Evolutionary conservation across 2,797 vertebrate species (phyloP).

Genomic region (Alca torda): DNA sequence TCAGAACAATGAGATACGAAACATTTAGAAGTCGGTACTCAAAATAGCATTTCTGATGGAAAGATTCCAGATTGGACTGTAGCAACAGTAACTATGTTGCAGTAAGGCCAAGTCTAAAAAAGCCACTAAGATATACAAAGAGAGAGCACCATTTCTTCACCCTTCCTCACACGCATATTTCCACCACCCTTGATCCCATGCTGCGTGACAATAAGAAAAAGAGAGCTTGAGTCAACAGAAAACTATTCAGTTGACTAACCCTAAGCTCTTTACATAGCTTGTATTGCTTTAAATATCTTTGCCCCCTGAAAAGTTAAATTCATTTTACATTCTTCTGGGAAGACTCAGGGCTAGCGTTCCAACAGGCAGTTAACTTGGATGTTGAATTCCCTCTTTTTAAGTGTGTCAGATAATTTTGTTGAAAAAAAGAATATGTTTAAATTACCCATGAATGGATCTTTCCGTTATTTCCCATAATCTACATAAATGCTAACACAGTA

Average conservation of each 20-base stretch:
- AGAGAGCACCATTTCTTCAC: neutral
- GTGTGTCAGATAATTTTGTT: neutral
- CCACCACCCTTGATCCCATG: neutral
- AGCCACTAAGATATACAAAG: slow-evolving; percentile 22
- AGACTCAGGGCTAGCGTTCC: neutral
- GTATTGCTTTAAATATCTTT: slow-evolving; percentile 56
- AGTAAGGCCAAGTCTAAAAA: slow-evolving; percentile 35
- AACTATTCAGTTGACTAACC: slow-evolving; percentile 26
- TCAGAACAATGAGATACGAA: slow-evolving; percentile 12
- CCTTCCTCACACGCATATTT: neutral
- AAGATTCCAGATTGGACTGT: slow-evolving; percentile 28
- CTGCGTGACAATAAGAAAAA: slow-evolving; percentile 5
- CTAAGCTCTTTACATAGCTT: slow-evolving; percentile 37
- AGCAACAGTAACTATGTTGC: slow-evolving; percentile 49
- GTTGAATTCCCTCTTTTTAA: neutral
- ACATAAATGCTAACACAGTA: neutral
- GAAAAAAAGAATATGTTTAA: neutral
- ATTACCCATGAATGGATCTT: neutral
- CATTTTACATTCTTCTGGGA: slow-evolving; percentile 4
- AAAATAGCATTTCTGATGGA: slow-evolving; percentile 51
- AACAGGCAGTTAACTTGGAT: neutral
- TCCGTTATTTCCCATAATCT: neutral
- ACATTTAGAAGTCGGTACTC: neutral
- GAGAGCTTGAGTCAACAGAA: slow-evolving; percentile 33
- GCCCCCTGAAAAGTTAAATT: slow-evolving; percentile 40